A percentile compares a stretch with the other conserved stretches of the same genome.
phyloP scores from a whole-genome alignment of 2,113 vertebrate species.

The Aegotheles bennettii region DNA sequence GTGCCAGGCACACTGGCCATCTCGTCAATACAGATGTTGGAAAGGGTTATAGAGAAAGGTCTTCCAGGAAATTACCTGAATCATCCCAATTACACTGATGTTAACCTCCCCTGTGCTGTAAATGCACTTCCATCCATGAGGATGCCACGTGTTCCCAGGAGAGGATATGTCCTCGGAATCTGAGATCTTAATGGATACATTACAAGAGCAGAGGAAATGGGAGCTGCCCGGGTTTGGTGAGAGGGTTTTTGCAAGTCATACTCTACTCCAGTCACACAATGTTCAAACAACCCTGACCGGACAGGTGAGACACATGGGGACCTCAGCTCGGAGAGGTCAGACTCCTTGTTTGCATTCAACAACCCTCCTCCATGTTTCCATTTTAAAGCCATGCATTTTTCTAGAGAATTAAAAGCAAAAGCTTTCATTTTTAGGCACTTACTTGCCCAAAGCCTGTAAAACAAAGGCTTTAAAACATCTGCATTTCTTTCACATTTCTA shows the following conservation, averaged over 20 bases:
- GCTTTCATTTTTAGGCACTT: background rate
- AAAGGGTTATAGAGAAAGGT: background rate
- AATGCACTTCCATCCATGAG: background rate
- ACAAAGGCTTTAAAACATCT: background rate
- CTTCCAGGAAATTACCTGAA: background rate
- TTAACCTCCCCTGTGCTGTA: background rate
- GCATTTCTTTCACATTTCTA: background rate
- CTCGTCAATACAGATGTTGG: too few relatives aligned
- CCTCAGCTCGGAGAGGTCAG: background rate
- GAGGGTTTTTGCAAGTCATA: background rate
- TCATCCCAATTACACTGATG: background rate
- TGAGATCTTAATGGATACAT: background rate
- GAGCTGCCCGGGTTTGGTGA: background rate
- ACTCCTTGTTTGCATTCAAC: background rate
- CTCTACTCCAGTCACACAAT: background rate
- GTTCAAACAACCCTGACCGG: accelerated
- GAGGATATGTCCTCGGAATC: background rate
- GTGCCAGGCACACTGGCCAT: background rate
- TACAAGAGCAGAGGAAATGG: background rate
- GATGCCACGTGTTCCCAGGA: background rate
- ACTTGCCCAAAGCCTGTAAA: background rate
- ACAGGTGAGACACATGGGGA: background rate
- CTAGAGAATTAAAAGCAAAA: background rate
- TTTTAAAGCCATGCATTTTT: background rate
- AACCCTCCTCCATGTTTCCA: background rate